phyloP scores from a whole-genome alignment of 2,888 invertebrate genomes.

The Anthophora plumipes region DNA sequence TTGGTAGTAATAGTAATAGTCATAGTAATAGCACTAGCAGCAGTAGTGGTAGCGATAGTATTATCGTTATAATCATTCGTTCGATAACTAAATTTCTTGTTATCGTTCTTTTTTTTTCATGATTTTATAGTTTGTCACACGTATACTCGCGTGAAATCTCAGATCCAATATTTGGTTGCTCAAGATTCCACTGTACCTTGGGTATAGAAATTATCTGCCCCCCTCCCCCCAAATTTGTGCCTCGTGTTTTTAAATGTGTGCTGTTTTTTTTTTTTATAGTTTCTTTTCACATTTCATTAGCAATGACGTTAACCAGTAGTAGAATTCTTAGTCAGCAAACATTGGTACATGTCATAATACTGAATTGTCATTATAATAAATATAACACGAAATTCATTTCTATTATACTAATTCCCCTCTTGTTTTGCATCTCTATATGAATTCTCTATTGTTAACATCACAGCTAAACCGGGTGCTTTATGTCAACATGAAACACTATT shows the following conservation, averaged over 20 bases:
- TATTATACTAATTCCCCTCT: conserved; percentile 51
- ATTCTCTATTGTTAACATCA: conserved; percentile 66
- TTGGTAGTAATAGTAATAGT: conserved; percentile 61
- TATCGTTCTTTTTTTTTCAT: conserved; percentile 27
- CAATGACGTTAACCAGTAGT: conserved; percentile 60
- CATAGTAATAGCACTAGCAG: conserved; percentile 63
- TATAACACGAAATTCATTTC: conserved; percentile 59
- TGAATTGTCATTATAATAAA: conserved; percentile 63
- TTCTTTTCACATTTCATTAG: conserved; percentile 39
- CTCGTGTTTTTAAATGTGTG: conserved; percentile 49
- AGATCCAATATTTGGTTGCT: conserved; percentile 43
- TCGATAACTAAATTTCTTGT: conserved; percentile 58
- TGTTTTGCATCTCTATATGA: conserved; percentile 45
- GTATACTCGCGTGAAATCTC: conserved; percentile 61
- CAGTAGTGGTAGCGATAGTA: conserved; percentile 64
- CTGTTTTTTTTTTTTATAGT: conserved; percentile 18
- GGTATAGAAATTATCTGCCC: not conserved
- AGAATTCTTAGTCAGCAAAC: conserved; percentile 60
- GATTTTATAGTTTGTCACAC: conserved; percentile 45
- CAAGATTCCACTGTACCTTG: conserved; percentile 18
- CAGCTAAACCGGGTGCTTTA: conserved; percentile 57
- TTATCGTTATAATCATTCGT: conserved; percentile 62
- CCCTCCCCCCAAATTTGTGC: conserved; percentile 40
- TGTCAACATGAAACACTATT: conserved; percentile 57
- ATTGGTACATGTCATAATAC: conserved; percentile 55